Conservation (phyloP, 2,888 invertebrate species). For the Caenorhabditis zanzibari region DNA sequence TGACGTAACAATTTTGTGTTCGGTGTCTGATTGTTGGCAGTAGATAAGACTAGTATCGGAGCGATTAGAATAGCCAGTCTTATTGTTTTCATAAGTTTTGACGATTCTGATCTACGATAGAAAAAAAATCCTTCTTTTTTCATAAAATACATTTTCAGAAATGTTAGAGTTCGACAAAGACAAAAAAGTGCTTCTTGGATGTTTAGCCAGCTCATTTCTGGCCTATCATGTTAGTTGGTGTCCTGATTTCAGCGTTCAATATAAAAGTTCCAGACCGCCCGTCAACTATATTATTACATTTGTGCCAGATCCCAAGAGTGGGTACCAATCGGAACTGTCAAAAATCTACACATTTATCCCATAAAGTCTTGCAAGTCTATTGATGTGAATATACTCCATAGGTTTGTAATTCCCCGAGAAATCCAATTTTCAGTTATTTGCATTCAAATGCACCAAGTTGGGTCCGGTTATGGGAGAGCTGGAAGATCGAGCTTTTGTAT, state of each 20-base stretch:
- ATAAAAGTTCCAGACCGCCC: slow-evolving; percentile 28
- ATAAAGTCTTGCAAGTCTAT: slow-evolving; percentile 67
- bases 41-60: slow-evolving; percentile 18
- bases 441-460: slow-evolving; percentile 65
- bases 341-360: slow-evolving; percentile 69
- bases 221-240: slow-evolving; percentile 69
- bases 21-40: not conserved
- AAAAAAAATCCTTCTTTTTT: too few species aligned
- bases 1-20: slow-evolving; percentile 43
- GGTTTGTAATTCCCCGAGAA: too few species aligned
- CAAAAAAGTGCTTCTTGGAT: slow-evolving; percentile 64
- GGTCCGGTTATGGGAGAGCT: slow-evolving; percentile 61
- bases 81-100: slow-evolving; percentile 5
- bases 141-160: not conserved
- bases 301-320: slow-evolving; percentile 51
- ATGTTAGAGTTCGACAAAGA: slow-evolving; percentile 56
- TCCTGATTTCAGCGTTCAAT: not conserved
- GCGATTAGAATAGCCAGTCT: not conserved
- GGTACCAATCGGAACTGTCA: slow-evolving; percentile 71
- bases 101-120: not conserved
- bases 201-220: slow-evolving; percentile 66
- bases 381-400: slow-evolving; percentile 31
- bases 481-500: slow-evolving; percentile 67
- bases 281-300: slow-evolving; percentile 45
- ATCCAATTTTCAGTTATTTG: slow-evolving; percentile 62